phyloP scores from a whole-genome alignment of 2,797 vertebrate genomes.

The Etheostoma perlongum region DNA sequence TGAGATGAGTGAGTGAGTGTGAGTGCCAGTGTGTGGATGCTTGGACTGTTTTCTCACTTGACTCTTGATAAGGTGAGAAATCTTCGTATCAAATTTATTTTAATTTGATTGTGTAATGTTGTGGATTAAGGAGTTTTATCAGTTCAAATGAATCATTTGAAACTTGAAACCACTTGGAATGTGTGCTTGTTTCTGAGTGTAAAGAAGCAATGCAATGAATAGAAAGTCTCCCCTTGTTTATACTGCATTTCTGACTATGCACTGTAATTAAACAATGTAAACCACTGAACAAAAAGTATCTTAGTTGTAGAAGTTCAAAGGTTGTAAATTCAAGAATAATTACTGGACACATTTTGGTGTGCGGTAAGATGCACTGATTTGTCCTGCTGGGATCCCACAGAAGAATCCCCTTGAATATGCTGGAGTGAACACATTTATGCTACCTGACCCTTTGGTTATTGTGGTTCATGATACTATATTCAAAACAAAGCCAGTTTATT shows the following conservation, averaged over 20 bases:
- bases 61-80: constrained; percentile 67
- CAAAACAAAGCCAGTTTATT: not conserved
- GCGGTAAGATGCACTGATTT: not conserved
- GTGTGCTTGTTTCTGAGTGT: not conserved
- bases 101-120: not conserved
- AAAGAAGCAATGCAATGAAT: not conserved
- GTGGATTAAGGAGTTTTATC: not conserved
- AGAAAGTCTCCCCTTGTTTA: not conserved
- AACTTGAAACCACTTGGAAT: not conserved
- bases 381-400: not conserved
- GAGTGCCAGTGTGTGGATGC: constrained; percentile 29
- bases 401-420: not conserved
- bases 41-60: constrained; percentile 40
- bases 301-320: not conserved
- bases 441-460: not conserved
- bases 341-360: not conserved
- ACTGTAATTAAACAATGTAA: not conserved
- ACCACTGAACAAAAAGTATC: not conserved
- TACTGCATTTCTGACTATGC: not conserved
- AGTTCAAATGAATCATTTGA: not conserved
- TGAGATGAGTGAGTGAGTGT: constrained; percentile 47
- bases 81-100: not conserved
- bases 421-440: not conserved
- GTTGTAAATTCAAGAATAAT: not conserved
- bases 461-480: not conserved